Conservation (phyloP, 1,140 invertebrate genomes). For the Hyposmocoma kahamanoa region DNA sequence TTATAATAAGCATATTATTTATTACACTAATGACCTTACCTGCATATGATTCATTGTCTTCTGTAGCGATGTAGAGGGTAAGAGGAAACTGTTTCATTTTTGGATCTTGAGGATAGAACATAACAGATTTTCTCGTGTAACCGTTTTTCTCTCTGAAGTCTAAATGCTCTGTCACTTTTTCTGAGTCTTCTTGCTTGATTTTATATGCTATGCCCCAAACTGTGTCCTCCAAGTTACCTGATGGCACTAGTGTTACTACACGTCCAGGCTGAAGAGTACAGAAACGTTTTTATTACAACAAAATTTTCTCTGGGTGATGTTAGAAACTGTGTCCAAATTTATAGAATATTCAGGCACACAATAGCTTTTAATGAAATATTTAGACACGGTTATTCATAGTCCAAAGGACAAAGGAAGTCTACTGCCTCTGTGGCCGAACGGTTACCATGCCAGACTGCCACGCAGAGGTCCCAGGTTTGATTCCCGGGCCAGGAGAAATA, state of each 20-base stretch:
- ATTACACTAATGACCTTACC: conserved; percentile 52
- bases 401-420: too few species aligned
- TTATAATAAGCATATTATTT: too few species aligned
- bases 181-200: conserved; percentile 81
- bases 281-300: neutral
- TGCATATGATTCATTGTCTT: conserved; percentile 86
- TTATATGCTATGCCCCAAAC: conserved; percentile 96
- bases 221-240: conserved; percentile 75
- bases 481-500: too few species aligned
- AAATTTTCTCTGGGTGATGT: neutral
- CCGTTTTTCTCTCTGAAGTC: conserved; percentile 94
- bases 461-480: too few species aligned
- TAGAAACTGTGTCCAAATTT: neutral
- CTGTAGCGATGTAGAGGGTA: conserved; percentile 88
- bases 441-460: too few species aligned
- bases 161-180: conserved; percentile 84
- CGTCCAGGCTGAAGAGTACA: conserved; percentile 84
- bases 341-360: neutral
- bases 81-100: conserved; percentile 77
- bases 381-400: neutral
- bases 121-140: conserved; percentile 80
- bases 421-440: too few species aligned
- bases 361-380: neutral
- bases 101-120: conserved; percentile 79
- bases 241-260: conserved; percentile 89